Evolutionary conservation across 2,888 invertebrate species (phyloP).

Genomic region (Sinopyrophorus schimmeli): DNA sequence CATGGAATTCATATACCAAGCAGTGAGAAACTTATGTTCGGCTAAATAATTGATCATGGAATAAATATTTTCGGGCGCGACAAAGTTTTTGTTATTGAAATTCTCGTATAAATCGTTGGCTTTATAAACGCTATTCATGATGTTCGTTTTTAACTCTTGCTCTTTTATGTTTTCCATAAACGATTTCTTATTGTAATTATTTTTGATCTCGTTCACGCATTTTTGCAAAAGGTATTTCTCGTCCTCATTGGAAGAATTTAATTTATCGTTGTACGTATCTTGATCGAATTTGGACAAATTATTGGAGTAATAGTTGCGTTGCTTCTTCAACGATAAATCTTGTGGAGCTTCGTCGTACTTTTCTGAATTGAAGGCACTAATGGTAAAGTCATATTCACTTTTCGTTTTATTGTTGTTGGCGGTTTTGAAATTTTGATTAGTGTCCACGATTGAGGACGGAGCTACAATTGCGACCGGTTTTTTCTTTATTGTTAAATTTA

Average conservation of each 20-base stretch:
- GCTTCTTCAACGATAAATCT: conserved; percentile 50
- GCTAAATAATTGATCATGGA: conserved; percentile 54
- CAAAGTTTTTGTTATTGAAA: conserved; percentile 40
- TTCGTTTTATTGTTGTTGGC: conserved; percentile 35
- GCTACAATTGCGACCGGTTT: conserved; percentile 61
- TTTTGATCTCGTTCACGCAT: conserved; percentile 47
- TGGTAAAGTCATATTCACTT: conserved; percentile 32
- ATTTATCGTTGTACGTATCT: conserved; percentile 17
- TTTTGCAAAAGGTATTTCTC: conserved; percentile 31
- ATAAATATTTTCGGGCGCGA: conserved; percentile 49
- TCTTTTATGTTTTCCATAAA: conserved; percentile 46
- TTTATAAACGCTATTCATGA: conserved; percentile 47
- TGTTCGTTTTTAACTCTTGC: conserved; percentile 43
- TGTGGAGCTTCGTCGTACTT: conserved; percentile 53
- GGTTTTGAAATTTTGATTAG: conserved; percentile 39
- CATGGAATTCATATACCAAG: conserved; percentile 56
- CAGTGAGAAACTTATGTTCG: conserved; percentile 55
- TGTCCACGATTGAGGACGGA: conserved; percentile 51
- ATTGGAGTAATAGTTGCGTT: conserved; percentile 21
- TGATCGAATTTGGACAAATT: conserved; percentile 28
- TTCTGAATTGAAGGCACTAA: conserved; percentile 29
- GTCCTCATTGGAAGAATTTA: conserved; percentile 17
- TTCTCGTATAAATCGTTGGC: conserved; percentile 45
- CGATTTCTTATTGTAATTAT: conserved; percentile 53
- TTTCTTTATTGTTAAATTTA: conserved; percentile 58